Percentiles rank a stretch among this genome's conserved stretches.
Evolutionary conservation across 2,797 vertebrate species (phyloP).

Genomic region (Threskiornis aethiopicus): DNA sequence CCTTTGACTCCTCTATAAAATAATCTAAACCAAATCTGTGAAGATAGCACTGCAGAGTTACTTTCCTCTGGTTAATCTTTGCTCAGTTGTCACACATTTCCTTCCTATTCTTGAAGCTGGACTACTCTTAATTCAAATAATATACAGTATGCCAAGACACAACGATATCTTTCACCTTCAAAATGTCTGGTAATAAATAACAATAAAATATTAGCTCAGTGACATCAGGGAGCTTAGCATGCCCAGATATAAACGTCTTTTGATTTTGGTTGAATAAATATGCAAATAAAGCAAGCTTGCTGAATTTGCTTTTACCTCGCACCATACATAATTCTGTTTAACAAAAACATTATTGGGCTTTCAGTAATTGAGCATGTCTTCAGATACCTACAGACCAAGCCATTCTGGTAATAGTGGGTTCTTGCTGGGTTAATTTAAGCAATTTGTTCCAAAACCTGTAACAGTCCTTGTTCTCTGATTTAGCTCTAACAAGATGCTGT

Average conservation of each 20-base stretch:
- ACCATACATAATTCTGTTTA: neutral
- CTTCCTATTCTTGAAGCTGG: conserved; percentile 4
- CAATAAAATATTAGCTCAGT: neutral
- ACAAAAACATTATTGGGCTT: neutral
- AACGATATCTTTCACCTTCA: conserved; percentile 1
- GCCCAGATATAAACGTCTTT: neutral
- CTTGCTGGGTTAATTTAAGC: neutral
- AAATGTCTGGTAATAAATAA: conserved; percentile 1
- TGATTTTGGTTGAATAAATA: conserved; percentile 14
- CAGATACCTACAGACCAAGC: neutral
- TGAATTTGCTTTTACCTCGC: neutral
- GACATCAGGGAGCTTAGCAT: neutral
- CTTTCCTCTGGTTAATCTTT: neutral
- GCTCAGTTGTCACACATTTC: neutral
- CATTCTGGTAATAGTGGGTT: neutral
- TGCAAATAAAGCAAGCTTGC: neutral
- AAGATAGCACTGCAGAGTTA: neutral
- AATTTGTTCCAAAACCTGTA: neutral
- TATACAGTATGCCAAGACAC: neutral
- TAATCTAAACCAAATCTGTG: conserved; percentile 1
- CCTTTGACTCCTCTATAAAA: conserved; percentile 1
- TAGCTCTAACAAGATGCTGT: neutral
- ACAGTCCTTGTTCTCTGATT: neutral
- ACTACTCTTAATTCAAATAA: neutral
- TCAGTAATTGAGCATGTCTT: neutral